Base-by-base conservation (phyloP, 2,888 invertebrate genomes). In the Pseudococcus viburni region DNA sequence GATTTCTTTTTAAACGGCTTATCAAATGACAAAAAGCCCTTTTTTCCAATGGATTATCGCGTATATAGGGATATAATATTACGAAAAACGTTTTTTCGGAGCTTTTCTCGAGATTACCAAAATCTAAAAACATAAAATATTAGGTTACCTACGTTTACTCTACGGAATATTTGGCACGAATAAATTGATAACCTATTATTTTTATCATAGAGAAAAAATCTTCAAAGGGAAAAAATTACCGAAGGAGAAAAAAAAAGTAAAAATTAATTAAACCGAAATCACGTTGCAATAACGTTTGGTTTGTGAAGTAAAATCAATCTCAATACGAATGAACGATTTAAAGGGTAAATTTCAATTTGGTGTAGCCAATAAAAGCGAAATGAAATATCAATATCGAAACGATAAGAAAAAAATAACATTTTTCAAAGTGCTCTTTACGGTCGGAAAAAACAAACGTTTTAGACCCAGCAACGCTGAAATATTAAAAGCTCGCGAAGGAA, bases 331-430 rank as follows among this genome's bases (percentile, higher is more conserved):
- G 59, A 19, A 59, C 59, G 59, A 59, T 59, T 59, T 59, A 59
- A 59, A n/a, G 68, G 68, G 68, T 33, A 73, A 33, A 73, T 73
- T 73, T 73, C 33, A 33, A 73, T 26, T 33, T 73, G 9, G 68
- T 19, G 9, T 19, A 59, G 59, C 59, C 68, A 33, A 33, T 73
- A 22, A 73, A 33, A 73, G 33, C 68, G 15, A 73, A 33, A 73
- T 73, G 68, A 73, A 73, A 73, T 73, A 73, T 73, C 68, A 73
- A 73, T 73, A 73, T 73, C 33, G 6, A 6, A 33, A 26, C 68
- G 68, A 73, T 73, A 73, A 73, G 64, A 73, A 26, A 33, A 73
- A 73, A 73, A 26, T 33, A 73, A 73, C 26, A 73, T 73, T 73
- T 73, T 73, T 33, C 68, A 15, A 73, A 73, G 33, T 73, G 19